Conservation (phyloP, 1,140 invertebrate species). For the Sycobia sp. region DNA sequence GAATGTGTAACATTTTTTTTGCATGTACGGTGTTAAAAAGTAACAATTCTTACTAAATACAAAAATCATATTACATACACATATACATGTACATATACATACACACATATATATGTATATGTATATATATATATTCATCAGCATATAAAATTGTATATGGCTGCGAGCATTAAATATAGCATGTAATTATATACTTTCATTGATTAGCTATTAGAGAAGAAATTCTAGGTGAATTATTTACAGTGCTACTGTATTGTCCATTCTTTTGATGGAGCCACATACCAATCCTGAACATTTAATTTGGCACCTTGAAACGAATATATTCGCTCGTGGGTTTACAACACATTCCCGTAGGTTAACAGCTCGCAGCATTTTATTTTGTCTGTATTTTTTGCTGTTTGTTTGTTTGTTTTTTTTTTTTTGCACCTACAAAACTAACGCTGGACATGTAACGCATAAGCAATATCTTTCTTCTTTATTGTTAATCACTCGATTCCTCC, state of each 20-base stretch:
- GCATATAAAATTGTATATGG: background rate
- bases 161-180: conserved; percentile 6
- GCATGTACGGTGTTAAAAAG: background rate
- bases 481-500: background rate
- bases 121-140: too few relatives aligned
- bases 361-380: background rate
- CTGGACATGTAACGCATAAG: too few relatives aligned
- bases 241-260: conserved; percentile 7
- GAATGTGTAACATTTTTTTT: conserved; percentile 13
- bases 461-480: too few relatives aligned
- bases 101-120: too few relatives aligned
- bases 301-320: conserved; percentile 28
- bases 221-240: conserved; percentile 24
- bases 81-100: too few relatives aligned
- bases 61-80: conserved; percentile 14
- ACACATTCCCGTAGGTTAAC: background rate
- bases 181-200: conserved; percentile 21
- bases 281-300: conserved; percentile 21
- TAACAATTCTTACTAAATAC: conserved; percentile 1
- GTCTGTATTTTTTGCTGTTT: background rate
- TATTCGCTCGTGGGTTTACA: background rate
- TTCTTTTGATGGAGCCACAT: background rate
- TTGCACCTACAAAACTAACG: conserved; percentile 15
- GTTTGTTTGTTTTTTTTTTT: background rate
- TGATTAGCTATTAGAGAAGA: background rate